Conservation (phyloP, 1,140 invertebrate species). For the Pogonomyrmex californicus region DNA sequence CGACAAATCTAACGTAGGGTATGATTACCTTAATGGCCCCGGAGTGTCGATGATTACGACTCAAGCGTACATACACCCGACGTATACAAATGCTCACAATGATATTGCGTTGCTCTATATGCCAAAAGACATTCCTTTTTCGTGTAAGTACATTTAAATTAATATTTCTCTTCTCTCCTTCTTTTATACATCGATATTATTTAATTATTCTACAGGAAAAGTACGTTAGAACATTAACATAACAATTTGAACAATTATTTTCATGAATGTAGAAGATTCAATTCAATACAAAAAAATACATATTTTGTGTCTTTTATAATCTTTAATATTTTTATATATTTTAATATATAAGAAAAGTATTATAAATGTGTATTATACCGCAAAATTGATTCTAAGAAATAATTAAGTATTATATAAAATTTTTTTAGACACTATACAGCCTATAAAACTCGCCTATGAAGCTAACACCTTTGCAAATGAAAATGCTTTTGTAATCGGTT, state of each 20-base stretch:
- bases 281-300: neutral
- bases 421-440: constrained; percentile 18
- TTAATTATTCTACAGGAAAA: constrained; percentile 6
- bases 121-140: neutral
- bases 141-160: neutral
- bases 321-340: neutral
- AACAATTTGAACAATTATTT: neutral
- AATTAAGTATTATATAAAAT: neutral
- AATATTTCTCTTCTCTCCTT: neutral
- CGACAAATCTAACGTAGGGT: neutral
- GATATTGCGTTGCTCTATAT: neutral
- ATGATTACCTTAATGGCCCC: neutral
- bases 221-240: neutral
- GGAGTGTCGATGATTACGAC: neutral
- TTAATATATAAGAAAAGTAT: neutral
- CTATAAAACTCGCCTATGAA: constrained; percentile 1
- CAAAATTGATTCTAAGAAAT: neutral
- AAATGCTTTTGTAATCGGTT: constrained; percentile 57
- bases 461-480: neutral
- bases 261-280: neutral
- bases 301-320: neutral
- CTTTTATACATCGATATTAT: neutral
- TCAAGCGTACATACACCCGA: neutral
- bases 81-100: neutral
- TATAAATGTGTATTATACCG: neutral